These are phyloP conservation scores for Teinopalpus imperialis DNA, from an alignment of 2,888 invertebrate genomes.

Conservation along the genomic window DNA sequence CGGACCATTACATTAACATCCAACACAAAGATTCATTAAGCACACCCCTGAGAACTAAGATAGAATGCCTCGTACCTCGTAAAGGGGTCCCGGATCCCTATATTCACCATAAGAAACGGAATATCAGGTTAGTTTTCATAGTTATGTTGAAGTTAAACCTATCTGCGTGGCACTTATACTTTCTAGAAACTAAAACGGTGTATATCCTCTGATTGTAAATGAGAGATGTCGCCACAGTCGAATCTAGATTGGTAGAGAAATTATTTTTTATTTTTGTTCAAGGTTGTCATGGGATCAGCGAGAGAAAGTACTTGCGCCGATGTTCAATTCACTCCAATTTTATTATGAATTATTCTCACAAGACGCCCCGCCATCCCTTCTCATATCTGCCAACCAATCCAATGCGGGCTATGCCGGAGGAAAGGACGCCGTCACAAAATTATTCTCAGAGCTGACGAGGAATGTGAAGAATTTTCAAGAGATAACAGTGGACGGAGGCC, in stretches of 20 bases:
- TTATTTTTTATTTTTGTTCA: slow-evolving; percentile 31
- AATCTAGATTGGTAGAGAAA: too few relatives aligned
- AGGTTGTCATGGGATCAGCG: slow-evolving; percentile 65
- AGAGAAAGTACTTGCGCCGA: slow-evolving; percentile 43
- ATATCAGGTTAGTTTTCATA: not conserved
- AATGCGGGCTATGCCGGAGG: slow-evolving; percentile 31
- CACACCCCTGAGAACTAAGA: too few relatives aligned
- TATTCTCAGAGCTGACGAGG: slow-evolving; percentile 37
- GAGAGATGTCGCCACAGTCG: too few relatives aligned
- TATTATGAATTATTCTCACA: slow-evolving; percentile 49
- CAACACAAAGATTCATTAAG: too few relatives aligned
- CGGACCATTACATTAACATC: too few relatives aligned
- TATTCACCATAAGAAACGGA: too few relatives aligned
- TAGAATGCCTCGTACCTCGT: too few relatives aligned
- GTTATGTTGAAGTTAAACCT: too few relatives aligned
- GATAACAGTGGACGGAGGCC: slow-evolving; percentile 72
- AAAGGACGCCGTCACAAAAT: slow-evolving; percentile 30
- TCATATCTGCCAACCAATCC: slow-evolving; percentile 42
- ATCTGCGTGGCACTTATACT: not conserved
- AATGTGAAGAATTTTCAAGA: slow-evolving; percentile 29
- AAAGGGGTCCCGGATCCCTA: too few relatives aligned
- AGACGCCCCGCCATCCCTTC: slow-evolving; percentile 48
- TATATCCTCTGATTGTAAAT: too few relatives aligned
- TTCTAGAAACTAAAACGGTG: not conserved
- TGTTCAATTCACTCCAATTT: slow-evolving; percentile 48